These are phyloP conservation scores for Lasaia peninsularis DNA, from an alignment of 1,140 invertebrate species.

Conservation along the genomic window DNA sequence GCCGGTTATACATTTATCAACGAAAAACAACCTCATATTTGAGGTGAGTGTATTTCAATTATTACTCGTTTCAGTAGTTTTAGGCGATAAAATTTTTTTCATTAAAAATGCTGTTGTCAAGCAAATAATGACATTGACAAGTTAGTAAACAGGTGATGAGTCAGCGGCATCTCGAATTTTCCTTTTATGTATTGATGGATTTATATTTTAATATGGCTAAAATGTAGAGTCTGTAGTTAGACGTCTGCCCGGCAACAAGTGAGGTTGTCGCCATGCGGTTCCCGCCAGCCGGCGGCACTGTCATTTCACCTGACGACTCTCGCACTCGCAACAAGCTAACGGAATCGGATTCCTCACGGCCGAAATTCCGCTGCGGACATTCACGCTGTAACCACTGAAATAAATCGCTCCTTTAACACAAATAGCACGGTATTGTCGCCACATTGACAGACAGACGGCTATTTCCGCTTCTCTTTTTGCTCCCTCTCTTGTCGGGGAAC, in stretches of 20 bases:
- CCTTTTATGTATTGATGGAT: constrained; percentile 40
- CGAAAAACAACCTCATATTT: constrained; percentile 1
- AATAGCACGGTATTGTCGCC: constrained; percentile 70
- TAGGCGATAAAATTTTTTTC: constrained; percentile 21
- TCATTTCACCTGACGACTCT: constrained; percentile 29
- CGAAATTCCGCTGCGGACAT: constrained; percentile 71
- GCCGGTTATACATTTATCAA: constrained; percentile 30
- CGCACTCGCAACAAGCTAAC: constrained; percentile 56
- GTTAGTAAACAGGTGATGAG: constrained; percentile 50
- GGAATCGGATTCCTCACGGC: constrained; percentile 66
- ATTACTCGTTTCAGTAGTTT: constrained; percentile 14
- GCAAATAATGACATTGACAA: constrained; percentile 33
- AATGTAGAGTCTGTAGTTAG: constrained; percentile 23
- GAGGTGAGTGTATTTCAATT: not conserved
- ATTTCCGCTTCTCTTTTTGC: constrained; percentile 70
- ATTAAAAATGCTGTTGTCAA: constrained; percentile 25
- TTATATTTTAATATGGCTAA: not conserved
- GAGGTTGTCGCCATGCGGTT: constrained; percentile 36
- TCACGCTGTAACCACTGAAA: constrained; percentile 72
- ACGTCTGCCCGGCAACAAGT: constrained; percentile 48
- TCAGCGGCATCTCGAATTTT: constrained; percentile 72
- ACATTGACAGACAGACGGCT: constrained; percentile 64
- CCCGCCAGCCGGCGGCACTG: constrained; percentile 24
- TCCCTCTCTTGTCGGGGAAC: constrained; percentile 32
- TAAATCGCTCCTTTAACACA: constrained; percentile 73